Percentiles rank a stretch among this genome's conserved stretches.
phyloP scores from a whole-genome alignment of 2,797 vertebrate species.

The Falco columbarius region DNA sequence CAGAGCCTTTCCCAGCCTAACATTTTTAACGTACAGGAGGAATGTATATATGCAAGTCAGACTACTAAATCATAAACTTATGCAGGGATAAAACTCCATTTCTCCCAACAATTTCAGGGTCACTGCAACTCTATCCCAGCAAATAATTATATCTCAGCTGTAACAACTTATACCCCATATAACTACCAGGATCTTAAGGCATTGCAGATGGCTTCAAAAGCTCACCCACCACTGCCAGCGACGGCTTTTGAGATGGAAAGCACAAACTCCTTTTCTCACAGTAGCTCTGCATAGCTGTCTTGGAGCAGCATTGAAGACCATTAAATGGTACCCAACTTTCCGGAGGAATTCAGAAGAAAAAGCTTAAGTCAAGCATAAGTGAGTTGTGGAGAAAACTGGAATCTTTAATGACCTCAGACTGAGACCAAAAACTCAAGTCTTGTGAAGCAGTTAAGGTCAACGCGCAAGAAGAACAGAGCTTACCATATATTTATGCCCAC shows the following conservation, averaged over 20 bases:
- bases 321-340: background rate
- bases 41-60: background rate
- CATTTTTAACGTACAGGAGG: background rate
- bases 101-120: conserved; percentile 4
- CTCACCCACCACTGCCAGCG: background rate
- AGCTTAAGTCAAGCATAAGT: background rate
- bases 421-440: background rate
- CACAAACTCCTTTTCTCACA: background rate
- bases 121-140: background rate
- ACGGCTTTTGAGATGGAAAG: background rate
- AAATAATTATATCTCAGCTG: background rate
- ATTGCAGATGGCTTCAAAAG: background rate
- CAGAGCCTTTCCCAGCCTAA: background rate
- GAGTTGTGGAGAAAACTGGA: background rate
- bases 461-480: background rate
- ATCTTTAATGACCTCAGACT: background rate
- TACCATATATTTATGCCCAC: background rate
- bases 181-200: background rate
- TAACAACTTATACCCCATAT: background rate
- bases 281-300: background rate
- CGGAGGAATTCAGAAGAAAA: background rate
- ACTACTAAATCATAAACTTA: background rate
- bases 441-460: background rate
- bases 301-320: background rate
- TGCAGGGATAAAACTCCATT: background rate